Evolutionary conservation across 2,888 invertebrate genomes (phyloP), one percentile per base, ranked within the genome.

Genomic region (Pharmacophagus antenor): DNA sequence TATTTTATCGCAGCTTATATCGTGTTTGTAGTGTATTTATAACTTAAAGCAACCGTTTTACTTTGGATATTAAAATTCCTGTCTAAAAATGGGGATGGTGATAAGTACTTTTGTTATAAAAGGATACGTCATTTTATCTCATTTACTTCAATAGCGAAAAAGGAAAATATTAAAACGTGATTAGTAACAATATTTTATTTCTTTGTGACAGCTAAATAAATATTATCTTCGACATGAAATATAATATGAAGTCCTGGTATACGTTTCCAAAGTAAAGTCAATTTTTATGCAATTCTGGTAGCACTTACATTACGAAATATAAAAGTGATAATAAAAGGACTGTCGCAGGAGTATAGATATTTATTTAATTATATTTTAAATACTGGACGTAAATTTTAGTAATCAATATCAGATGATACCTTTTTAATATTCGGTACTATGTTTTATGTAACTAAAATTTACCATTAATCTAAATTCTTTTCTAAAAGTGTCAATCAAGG

Each of bases 231-330:
- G 37, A 37, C n/a, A 3, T 37, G 37, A 37, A 37, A 37, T 5
- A 15, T 37, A 37, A 37, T 37, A 12, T 47, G 8, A n/a, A 20
- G 18, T n/a, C 46, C 20, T 18, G 8, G 20, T 21, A 46, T 21
- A 46, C 46, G 17, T 23, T 49, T 49, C n/a, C 20, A 48, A 48
- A 23, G 22, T 17, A 12, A 22, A 22, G 21, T 25, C 49, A 23
- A 23, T 49, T 25, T 49, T 49, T 49, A n/a, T 25, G 17, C 41
- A 41, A 12, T 23, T 8, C 42, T 18, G n/a, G 18, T 7, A 44
- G 42, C 17, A 3, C 0, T 18, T 44, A 6, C 18, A 44, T 44
- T 18, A 18, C 18, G 18, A 44, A 18, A n/a, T n/a, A 18, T 44
- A 18, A 44, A 44, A 44, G 42, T 44, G n/a, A 37, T 8, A 37